A percentile compares a stretch with the other conserved stretches of the same genome.
Evolutionary conservation across 2,797 vertebrate genomes (phyloP).

Genomic region (Sphaeramia orbicularis): DNA sequence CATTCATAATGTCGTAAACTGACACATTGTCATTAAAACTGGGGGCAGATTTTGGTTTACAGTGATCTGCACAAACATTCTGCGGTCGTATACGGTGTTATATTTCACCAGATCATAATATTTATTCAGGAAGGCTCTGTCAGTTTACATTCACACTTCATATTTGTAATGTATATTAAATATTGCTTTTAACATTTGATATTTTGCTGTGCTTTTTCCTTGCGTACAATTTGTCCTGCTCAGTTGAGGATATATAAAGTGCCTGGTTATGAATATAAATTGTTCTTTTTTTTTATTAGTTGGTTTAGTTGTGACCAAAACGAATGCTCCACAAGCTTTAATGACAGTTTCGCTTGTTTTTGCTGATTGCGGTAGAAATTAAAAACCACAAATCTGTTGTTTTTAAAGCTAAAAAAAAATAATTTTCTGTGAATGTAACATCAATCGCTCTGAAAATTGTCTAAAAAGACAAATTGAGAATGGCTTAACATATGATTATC

Average conservation of each 20-base stretch:
- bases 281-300: too few species aligned
- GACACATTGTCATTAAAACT: conserved; percentile 42
- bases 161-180: background rate
- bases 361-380: conserved; percentile 20
- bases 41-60: conserved; percentile 10
- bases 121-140: background rate
- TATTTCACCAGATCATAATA: background rate
- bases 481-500: conserved; percentile 37
- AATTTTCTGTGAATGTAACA: conserved; percentile 9
- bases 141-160: too few species aligned
- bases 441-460: conserved; percentile 1
- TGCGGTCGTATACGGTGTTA: background rate
- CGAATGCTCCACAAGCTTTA: background rate
- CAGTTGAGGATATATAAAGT: too few species aligned
- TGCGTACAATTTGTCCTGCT: too few species aligned
- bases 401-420: conserved; percentile 14
- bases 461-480: conserved; percentile 39
- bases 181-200: too few species aligned
- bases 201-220: too few species aligned
- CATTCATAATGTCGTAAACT: conserved; percentile 62
- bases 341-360: background rate
- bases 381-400: background rate
- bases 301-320: background rate
- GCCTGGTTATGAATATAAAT: too few species aligned
- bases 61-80: conserved; percentile 14